Evolutionary conservation across 2,888 invertebrate species (phyloP).

Genomic region (Tolmerus cingulatus): DNA sequence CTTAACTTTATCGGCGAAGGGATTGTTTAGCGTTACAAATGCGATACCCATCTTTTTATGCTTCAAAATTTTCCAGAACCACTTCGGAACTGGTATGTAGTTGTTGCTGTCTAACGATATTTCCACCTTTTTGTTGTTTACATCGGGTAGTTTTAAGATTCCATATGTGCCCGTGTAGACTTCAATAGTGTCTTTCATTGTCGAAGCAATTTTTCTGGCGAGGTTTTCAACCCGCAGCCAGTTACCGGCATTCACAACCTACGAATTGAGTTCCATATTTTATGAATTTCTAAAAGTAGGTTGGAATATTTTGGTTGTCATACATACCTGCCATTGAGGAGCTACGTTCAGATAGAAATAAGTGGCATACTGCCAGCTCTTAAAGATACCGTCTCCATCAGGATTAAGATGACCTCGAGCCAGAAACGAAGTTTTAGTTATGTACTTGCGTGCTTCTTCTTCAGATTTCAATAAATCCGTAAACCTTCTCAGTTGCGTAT

Average conservation of each 20-base stretch:
- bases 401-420: slow-evolving; percentile 65
- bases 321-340: slow-evolving; percentile 63
- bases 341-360: slow-evolving; percentile 65
- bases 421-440: slow-evolving; percentile 57
- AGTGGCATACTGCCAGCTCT: slow-evolving; percentile 62
- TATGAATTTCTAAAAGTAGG: not conserved
- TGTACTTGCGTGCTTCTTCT: slow-evolving; percentile 55
- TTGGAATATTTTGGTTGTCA: not conserved
- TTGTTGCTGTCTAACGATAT: slow-evolving; percentile 59
- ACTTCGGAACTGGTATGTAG: slow-evolving; percentile 62
- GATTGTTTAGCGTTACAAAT: slow-evolving; percentile 64
- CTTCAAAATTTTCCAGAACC: slow-evolving; percentile 64
- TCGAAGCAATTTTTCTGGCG: slow-evolving; percentile 59
- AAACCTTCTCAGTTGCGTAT: slow-evolving; percentile 56
- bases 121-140: slow-evolving; percentile 46
- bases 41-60: slow-evolving; percentile 61
- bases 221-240: slow-evolving; percentile 63
- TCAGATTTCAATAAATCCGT: slow-evolving; percentile 45
- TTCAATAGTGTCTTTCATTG: slow-evolving; percentile 55
- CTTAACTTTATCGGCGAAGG: slow-evolving; percentile 56
- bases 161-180: slow-evolving; percentile 63
- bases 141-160: slow-evolving; percentile 58
- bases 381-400: slow-evolving; percentile 64
- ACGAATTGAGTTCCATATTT: not conserved
- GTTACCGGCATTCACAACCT: slow-evolving; percentile 62